Percentiles rank a stretch among this genome's conserved stretches.
phyloP scores from a whole-genome alignment of 2,113 vertebrate genomes.

The Caracal caracal region DNA sequence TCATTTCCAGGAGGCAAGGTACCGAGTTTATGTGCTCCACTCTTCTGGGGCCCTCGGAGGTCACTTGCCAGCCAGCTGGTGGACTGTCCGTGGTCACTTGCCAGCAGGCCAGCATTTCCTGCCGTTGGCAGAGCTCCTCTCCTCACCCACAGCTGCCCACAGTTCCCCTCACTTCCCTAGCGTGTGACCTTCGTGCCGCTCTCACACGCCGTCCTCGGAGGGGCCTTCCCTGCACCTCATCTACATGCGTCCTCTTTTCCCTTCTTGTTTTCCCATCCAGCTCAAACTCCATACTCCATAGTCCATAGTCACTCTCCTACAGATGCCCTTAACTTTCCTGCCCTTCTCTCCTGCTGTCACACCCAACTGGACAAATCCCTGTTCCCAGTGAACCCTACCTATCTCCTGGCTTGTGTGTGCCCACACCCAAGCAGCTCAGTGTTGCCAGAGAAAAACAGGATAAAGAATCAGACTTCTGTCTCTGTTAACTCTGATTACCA shows the following conservation, averaged over 20 bases:
- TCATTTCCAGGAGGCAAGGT: neutral
- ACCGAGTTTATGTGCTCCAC: rapidly evolving
- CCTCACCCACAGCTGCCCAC: neutral
- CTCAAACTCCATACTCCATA: neutral
- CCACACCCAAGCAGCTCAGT: neutral
- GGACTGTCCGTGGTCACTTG: neutral
- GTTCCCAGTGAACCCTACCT: rapidly evolving
- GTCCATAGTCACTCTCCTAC: neutral
- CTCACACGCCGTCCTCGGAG: neutral
- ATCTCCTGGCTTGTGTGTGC: neutral
- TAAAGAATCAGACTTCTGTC: neutral
- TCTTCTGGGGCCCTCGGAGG: neutral
- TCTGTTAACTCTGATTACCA: neutral
- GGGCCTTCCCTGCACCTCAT: neutral
- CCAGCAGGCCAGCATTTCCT: neutral
- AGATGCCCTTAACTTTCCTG: too few relatives aligned
- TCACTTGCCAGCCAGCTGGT: too few relatives aligned
- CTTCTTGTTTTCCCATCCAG: too few relatives aligned
- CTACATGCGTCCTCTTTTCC: neutral
- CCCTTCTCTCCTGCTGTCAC: neutral
- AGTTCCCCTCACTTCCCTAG: rapidly evolving
- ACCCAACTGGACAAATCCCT: neutral
- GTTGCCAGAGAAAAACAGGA: neutral
- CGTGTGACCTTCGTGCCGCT: neutral
- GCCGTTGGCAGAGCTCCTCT: neutral